Base-by-base conservation (phyloP, 2,888 invertebrate species). In the Chydorus sphaericus region DNA sequence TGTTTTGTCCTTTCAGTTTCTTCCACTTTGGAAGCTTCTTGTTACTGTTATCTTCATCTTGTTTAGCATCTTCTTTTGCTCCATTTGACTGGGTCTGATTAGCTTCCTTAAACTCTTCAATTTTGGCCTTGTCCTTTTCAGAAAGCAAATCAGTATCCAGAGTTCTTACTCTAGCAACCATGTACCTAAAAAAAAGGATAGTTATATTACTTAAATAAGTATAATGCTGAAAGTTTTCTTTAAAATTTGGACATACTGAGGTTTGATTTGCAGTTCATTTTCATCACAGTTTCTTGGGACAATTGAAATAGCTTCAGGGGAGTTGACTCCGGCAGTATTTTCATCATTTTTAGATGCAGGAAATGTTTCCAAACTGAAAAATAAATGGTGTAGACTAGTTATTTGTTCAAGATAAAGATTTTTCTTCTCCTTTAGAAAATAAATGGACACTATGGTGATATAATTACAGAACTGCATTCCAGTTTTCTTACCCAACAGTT, bases 1-100 rank as follows among this genome's bases (percentile, higher is more conserved):
- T 88, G 67, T 88, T 88, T 69, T 86, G 84, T 1, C 88, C 87
- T 66, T 55, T 31, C 20, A 18, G 23, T 58, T 58, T 58, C 2
- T 16, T 28, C 18, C 28, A 18, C n/a, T n/a, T n/a, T n/a, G n/a
- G n/a, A n/a, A n/a, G n/a, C n/a, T n/a, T n/a, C 51, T 31, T 38
- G 11, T 18, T 18, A n/a, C 38, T 28, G 14, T 28, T 29, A 8
- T 37, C 37, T 36, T 38, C 53, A 31, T 44, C 28, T 7, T 5
- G 26, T 4, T 16, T 23, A 16, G 44, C n/a, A 28, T 20, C 26
- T 14, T 23, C n/a, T 7, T 10, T 28, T 26, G 11, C 28, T 44
- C 28, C 44, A 14, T 44, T 44, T 18, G 39, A 39, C n/a, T 44
- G 23, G 5, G 16, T 14, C 7, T 39, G 10, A 39, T 44, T 16